A percentile compares a stretch with the other conserved stretches of the same genome.
phyloP scores from a whole-genome alignment of 2,797 vertebrate species.

The Yasuhikotakia modesta region DNA sequence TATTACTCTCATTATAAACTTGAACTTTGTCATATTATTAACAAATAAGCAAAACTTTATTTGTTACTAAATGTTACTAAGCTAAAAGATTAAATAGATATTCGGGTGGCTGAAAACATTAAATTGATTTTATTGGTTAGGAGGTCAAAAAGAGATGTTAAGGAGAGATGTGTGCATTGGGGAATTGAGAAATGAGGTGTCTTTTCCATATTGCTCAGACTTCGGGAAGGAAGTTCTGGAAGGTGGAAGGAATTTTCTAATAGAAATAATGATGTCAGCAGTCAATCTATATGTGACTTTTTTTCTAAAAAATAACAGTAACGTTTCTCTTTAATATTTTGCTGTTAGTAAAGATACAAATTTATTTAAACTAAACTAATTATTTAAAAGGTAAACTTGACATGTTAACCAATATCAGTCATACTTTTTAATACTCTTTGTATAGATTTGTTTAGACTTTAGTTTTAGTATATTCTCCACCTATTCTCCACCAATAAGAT shows the following conservation, averaged over 20 bases:
- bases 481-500: no score
- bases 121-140: slow-evolving; percentile 11
- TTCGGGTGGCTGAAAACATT: neutral
- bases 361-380: neutral
- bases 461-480: no score
- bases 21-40: neutral
- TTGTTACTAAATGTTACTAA: no score
- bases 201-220: slow-evolving; percentile 43
- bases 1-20: neutral
- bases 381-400: neutral
- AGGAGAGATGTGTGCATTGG: neutral
- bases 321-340: neutral
- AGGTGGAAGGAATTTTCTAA: slow-evolving; percentile 19
- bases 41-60: no score
- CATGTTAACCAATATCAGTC: no score
- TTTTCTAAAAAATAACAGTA: neutral
- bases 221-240: slow-evolving; percentile 5
- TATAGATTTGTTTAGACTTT: no score
- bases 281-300: neutral
- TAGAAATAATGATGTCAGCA: neutral
- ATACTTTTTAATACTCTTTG: no score
- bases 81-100: no score
- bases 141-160: neutral
- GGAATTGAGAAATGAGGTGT: slow-evolving; percentile 25
- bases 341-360: neutral